Percentiles rank a stretch among this genome's conserved stretches.
These are phyloP conservation scores for Entomobrya multifasciata DNA, from an alignment of 2,888 invertebrate genomes.

Conservation along the genomic window DNA sequence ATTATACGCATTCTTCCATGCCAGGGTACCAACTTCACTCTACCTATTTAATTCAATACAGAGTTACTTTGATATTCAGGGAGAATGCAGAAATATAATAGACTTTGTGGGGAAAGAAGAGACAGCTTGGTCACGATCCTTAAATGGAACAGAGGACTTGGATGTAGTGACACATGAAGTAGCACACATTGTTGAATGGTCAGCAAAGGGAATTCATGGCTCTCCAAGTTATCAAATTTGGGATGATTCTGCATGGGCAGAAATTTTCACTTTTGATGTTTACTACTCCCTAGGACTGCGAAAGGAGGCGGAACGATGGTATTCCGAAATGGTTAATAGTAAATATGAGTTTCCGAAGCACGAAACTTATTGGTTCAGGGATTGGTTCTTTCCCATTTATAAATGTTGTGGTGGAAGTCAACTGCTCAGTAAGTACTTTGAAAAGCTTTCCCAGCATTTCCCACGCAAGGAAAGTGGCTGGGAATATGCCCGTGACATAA, in stretches of 20 bases:
- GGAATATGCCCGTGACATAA: constrained; percentile 68
- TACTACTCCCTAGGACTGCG: constrained; percentile 46
- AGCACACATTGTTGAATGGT: constrained; percentile 75
- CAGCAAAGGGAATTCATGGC: constrained; percentile 68
- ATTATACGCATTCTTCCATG: constrained; percentile 64
- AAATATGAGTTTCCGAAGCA: constrained; percentile 65
- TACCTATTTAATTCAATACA: constrained; percentile 38
- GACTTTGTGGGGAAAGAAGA: constrained; percentile 46
- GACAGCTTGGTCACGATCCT: constrained; percentile 8
- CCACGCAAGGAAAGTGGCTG: constrained; percentile 65
- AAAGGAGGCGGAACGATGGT: constrained; percentile 65
- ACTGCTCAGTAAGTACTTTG: constrained; percentile 64
- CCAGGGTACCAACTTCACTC: constrained; percentile 2
- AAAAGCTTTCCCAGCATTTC: constrained; percentile 66
- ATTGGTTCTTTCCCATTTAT: constrained; percentile 74
- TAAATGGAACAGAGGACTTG: constrained; percentile 56
- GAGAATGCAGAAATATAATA: constrained; percentile 70
- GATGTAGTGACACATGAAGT: constrained; percentile 76
- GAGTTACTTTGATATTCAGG: constrained; percentile 62
- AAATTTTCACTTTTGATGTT: constrained; percentile 69
- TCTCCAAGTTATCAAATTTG: constrained; percentile 76
- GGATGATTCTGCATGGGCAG: constrained; percentile 65
- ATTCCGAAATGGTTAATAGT: constrained; percentile 21
- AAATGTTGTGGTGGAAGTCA: constrained; percentile 47
- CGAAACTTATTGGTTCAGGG: constrained; percentile 72